Conservation (phyloP, 2,888 invertebrate species). For the Lycocerus yunnanus region DNA sequence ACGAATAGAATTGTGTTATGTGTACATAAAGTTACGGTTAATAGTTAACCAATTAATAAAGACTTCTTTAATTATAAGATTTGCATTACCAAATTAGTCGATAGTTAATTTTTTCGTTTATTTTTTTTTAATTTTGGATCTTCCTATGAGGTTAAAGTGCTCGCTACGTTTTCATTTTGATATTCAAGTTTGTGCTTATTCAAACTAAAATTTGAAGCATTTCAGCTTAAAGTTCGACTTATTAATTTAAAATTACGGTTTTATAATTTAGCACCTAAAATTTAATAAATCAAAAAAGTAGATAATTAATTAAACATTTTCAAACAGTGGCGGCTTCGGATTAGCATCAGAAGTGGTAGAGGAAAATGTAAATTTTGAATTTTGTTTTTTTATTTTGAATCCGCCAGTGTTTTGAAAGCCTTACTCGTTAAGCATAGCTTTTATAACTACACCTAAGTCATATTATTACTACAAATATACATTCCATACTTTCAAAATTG, state of each 20-base stretch:
- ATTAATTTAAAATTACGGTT: background rate
- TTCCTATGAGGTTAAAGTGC: background rate
- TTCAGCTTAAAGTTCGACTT: constrained; percentile 34
- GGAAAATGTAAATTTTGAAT: background rate
- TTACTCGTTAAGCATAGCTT: constrained; percentile 11
- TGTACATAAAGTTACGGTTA: constrained; percentile 29
- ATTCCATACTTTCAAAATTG: constrained; percentile 20
- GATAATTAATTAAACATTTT: constrained; percentile 2
- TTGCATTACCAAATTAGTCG: constrained; percentile 19
- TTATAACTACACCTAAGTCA: background rate
- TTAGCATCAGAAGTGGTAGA: too few species aligned
- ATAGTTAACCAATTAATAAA: constrained; percentile 26
- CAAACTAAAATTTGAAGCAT: constrained; percentile 40
- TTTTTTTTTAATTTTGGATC: background rate
- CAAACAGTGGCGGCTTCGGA: background rate
- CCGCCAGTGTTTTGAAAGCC: constrained; percentile 1
- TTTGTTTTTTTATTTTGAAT: background rate
- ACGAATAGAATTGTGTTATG: constrained; percentile 14
- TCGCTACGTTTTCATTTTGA: background rate
- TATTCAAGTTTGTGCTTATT: constrained; percentile 1
- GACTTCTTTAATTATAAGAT: constrained; percentile 29
- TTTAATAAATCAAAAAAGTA: background rate
- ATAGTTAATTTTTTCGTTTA: background rate
- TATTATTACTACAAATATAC: constrained; percentile 9
- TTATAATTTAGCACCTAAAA: constrained; percentile 10